Evolutionary conservation across 2,113 vertebrate genomes (phyloP).

Genomic region (Clarias magur): DNA sequence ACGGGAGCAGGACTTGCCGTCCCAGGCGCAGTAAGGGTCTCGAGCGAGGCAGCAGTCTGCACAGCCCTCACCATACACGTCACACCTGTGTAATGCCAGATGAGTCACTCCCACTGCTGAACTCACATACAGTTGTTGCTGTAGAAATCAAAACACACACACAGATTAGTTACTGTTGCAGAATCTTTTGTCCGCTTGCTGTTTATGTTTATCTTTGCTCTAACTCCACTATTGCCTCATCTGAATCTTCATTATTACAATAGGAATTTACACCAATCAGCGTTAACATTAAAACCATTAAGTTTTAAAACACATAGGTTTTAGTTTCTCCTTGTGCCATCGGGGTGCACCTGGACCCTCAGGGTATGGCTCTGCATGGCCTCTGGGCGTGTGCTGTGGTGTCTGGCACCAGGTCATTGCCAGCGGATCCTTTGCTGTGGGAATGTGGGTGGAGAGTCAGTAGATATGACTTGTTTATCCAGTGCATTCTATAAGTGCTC

Average conservation of each 20-base stretch:
- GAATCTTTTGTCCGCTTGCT: background rate
- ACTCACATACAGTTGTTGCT: conserved; percentile 98
- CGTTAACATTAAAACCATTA: no score
- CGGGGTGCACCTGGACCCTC: no score
- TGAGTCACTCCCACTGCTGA: conserved; percentile 91
- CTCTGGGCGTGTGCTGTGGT: no score
- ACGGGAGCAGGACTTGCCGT: conserved; percentile 92
- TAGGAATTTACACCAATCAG: background rate
- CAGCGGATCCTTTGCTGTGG: no score
- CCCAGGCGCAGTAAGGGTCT: conserved; percentile 98
- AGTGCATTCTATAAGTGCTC: no score
- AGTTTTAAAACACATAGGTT: no score
- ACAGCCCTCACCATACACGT: conserved; percentile 91
- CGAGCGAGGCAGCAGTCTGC: conserved; percentile 96
- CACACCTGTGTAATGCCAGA: conserved; percentile 92
- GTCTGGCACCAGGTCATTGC: no score
- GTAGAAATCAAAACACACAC: conserved; percentile 37
- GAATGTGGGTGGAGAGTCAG: no score
- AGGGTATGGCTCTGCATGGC: no score
- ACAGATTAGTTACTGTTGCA: background rate
- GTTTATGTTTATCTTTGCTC: background rate
- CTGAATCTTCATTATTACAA: background rate
- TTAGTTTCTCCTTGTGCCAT: no score
- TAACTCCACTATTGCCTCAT: background rate
- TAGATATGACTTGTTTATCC: no score